These are phyloP conservation scores for Cylloceria caligata DNA, from an alignment of 2,888 invertebrate genomes.

Conservation along the genomic window DNA sequence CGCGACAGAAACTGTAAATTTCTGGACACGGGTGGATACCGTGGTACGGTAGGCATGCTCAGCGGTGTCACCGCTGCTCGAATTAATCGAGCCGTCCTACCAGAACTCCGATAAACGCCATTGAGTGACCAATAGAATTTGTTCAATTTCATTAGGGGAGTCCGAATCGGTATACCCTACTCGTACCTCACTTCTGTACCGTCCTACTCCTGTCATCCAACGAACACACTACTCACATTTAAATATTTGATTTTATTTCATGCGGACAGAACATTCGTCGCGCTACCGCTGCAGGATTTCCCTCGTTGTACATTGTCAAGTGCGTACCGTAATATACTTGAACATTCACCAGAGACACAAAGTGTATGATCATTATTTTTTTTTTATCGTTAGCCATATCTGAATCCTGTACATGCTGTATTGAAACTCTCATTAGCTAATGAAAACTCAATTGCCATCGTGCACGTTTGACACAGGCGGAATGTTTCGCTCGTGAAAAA, in stretches of 20 bases:
- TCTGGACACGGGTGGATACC: neutral
- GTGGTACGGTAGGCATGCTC: slow-evolving; percentile 11
- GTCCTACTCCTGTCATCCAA: slow-evolving; percentile 7
- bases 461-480: slow-evolving; percentile 69
- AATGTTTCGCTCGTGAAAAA: neutral
- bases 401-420: neutral
- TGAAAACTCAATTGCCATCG: slow-evolving; percentile 76
- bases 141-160: slow-evolving; percentile 56
- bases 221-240: slow-evolving; percentile 47
- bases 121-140: slow-evolving; percentile 59
- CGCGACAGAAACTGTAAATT: slow-evolving; percentile 1
- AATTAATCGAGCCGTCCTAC: slow-evolving; percentile 46
- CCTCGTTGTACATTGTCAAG: neutral
- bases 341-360: slow-evolving; percentile 20
- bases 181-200: slow-evolving; percentile 18
- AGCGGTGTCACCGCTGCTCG: slow-evolving; percentile 17
- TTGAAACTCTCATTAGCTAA: slow-evolving; percentile 75
- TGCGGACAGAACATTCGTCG: slow-evolving; percentile 46
- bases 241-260: slow-evolving; percentile 68
- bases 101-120: slow-evolving; percentile 57
- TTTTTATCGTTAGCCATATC: slow-evolving; percentile 7
- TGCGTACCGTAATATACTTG: neutral
- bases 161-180: slow-evolving; percentile 12
- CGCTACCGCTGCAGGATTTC: neutral
- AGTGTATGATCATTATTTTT: neutral